Evolutionary conservation across 2,888 invertebrate genomes (phyloP), one percentile per base, ranked within the genome.

Genomic region (Trypoxylon attenuatum): DNA sequence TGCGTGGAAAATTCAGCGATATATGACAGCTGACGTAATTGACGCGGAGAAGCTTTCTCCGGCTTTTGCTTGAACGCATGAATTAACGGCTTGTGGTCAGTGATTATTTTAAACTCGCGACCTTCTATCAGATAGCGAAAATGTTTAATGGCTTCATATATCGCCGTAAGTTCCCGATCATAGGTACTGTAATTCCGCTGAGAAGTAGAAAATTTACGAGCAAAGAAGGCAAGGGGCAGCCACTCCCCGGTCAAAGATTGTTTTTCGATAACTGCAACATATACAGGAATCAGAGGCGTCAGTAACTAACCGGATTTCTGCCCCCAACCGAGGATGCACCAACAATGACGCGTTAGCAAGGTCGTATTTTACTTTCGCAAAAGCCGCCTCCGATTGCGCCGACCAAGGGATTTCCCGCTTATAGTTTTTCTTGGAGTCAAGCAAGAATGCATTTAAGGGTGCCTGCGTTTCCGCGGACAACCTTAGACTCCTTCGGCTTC

Each of bases 391-490:
- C 0, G 54, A 19, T 19, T n/a, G n/a, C n/a, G n/a, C n/a, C n/a
- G n/a, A n/a, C n/a, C n/a, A n/a, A n/a, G n/a, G n/a, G n/a, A n/a
- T n/a, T n/a, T n/a, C n/a, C n/a, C n/a, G n/a, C n/a, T 54, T 61
- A n/a, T 55, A 54, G 8, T 49, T 45, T 15, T 61, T 61, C 8
- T 33, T 43, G 0, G 43, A 23, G 1, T 55, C 50, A 0, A 18
- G 10, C 0, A 54, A 21, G n/a, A 25, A 45, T 4, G 13, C 39
- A 8, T 54, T 29, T 4, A 61, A 13, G 0, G 25, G 38, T 0
- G 45, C 54, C 16, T 55, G 39, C 0, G 8, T 1, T 1, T 33
- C n/a, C 0, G 60, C 54, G 46, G 0, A 54, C 18, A 0, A 54
- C 53, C 0, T 13, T 4, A 0, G 43, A 13, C 0, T 22, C 54